phyloP scores from a whole-genome alignment of 1,140 invertebrate species.

The Anoplophora glabripennis region DNA sequence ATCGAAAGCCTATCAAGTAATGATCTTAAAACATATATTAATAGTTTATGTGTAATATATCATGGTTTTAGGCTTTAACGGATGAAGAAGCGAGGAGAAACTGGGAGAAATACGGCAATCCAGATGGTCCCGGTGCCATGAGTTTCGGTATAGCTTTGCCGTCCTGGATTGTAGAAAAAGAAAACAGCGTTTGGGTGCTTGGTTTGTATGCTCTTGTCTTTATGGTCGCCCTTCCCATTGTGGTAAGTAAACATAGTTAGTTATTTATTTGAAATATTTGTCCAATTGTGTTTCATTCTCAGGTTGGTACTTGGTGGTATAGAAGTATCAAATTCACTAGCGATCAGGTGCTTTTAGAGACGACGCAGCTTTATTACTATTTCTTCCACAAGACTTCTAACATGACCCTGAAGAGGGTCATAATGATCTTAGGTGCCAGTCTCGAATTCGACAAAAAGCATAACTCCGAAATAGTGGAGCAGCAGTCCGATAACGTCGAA shows the following conservation, averaged over 20 bases:
- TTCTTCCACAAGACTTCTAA: conserved; percentile 94
- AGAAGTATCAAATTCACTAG: conserved; percentile 94
- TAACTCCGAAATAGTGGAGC: conserved; percentile 91
- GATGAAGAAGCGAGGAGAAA: conserved; percentile 96
- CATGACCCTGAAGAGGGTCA: conserved; percentile 90
- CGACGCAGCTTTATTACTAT: conserved; percentile 92
- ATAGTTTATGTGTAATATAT: conserved; percentile 4
- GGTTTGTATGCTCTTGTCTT: conserved; percentile 95
- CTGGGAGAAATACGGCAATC: conserved; percentile 99
- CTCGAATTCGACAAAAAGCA: conserved; percentile 93
- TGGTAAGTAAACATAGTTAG: conserved; percentile 50
- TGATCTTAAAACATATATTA: not conserved
- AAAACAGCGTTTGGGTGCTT: conserved; percentile 97
- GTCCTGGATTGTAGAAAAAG: conserved; percentile 99
- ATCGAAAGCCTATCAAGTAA: conserved; percentile 86
- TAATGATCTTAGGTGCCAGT: conserved; percentile 95
- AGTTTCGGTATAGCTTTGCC: conserved; percentile 98
- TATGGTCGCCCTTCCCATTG: conserved; percentile 93
- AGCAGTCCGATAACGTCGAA: conserved; percentile 93
- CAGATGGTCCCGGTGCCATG: conserved; percentile 98
- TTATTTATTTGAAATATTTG: not conserved
- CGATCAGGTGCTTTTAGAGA: conserved; percentile 93
- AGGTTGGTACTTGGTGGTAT: conserved; percentile 98
- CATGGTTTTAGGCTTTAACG: conserved; percentile 69
- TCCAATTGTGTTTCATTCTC: conserved; percentile 31